Evolutionary conservation across 2,797 vertebrate species (phyloP).

Genomic region (Thripadectes ignobilis): DNA sequence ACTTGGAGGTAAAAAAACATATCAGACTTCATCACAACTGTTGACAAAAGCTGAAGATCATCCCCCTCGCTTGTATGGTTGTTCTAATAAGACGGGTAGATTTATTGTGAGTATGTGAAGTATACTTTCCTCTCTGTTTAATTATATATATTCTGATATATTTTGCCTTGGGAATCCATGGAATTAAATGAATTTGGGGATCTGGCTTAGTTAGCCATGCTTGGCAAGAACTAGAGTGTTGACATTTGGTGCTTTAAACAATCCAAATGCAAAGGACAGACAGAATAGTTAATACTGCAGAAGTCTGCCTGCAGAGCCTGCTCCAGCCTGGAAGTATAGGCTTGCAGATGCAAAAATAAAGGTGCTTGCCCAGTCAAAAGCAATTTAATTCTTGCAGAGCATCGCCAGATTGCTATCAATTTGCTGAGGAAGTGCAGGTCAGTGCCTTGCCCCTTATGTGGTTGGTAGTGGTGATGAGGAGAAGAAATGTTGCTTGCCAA

Average conservation of each 20-base stretch:
- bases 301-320: neutral
- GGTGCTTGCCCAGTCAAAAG: neutral
- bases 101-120: conserved; percentile 82
- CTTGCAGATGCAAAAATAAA: neutral
- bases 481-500: neutral
- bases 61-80: conserved; percentile 85
- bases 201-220: neutral
- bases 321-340: neutral
- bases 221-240: neutral
- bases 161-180: neutral
- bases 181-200: neutral
- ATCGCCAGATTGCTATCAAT: neutral
- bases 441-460: neutral
- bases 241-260: neutral
- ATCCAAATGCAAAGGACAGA: neutral
- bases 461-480: neutral
- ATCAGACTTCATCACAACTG: conserved; percentile 87
- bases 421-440: neutral
- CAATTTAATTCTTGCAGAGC: neutral
- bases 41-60: conserved; percentile 74
- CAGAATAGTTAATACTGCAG: neutral
- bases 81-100: conserved; percentile 90
- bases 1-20: conserved; percentile 83
- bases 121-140: neutral
- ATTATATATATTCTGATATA: neutral